Base-by-base conservation (phyloP, 1,140 invertebrate species). In the Drosophila arizonae region DNA sequence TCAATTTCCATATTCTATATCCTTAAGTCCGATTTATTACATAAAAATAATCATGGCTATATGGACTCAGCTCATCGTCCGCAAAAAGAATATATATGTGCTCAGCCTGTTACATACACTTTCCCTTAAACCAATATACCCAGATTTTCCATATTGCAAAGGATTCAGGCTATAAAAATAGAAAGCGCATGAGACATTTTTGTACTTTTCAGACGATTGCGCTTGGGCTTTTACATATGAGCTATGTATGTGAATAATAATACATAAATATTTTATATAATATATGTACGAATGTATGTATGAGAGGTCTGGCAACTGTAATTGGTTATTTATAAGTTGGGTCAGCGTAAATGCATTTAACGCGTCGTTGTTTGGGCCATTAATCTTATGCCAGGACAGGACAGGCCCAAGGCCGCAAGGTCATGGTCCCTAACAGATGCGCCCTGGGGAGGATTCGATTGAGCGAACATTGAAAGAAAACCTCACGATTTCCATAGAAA, bases 191-290 rank as follows among this genome's bases (percentile, higher is more conserved):
- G 17, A 61, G 39, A 66, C 81, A 81, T 85, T 85, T 67, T 78
- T 72, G 64, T 70, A 70, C 54, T 72, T 85, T 85, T 75, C 60
- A 66, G 57, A 55, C 71, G 55, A 82, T 65, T 79, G 72, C 17
- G 48, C 54, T 45, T 45, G 17, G 15, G 24, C 50, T n/a, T 36
- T 30, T 24, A 17, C 17, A 17, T 17, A 17, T 17, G 17, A 17
- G 21, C 21, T 67, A 17, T 11, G 6, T 24, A 39, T 51, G 55
- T 73, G 71, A 73, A 48, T 54, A 65, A 48, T 54, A 65, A 51
- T 54, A 26, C 4, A 54, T 54, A 15, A 15, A 6, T 33, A 52
- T 30, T 5, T 5, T 4, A 30, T 33, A 33, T 17, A 33, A 17
- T 3, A 4, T 54, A 36, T 30, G 1, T 17, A 0, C 17, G 36